These are phyloP conservation scores for Catocala nupta DNA, from an alignment of 2,888 invertebrate species.

Conservation along the genomic window DNA sequence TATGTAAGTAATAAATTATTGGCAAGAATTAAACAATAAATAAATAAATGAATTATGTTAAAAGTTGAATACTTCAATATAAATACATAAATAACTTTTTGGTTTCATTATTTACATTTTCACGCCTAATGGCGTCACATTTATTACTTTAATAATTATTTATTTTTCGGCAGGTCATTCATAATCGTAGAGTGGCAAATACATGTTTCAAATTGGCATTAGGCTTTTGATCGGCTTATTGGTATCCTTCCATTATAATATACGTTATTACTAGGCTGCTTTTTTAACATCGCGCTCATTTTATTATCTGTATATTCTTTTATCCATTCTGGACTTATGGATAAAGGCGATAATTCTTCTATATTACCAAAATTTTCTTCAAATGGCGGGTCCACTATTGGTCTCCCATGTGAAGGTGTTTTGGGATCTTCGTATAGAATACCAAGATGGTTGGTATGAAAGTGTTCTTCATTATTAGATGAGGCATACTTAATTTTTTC, in stretches of 20 bases:
- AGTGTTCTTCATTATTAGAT: conserved; percentile 44
- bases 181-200: neutral
- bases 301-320: conserved; percentile 41
- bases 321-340: conserved; percentile 42
- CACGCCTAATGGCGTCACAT: too few species aligned
- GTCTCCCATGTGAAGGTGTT: conserved; percentile 1
- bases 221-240: conserved; percentile 13
- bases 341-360: conserved; percentile 49
- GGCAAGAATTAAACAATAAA: neutral
- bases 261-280: conserved; percentile 20
- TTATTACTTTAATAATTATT: neutral
- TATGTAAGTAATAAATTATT: neutral
- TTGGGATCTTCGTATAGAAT: conserved; percentile 39
- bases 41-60: too few species aligned
- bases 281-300: conserved; percentile 29
- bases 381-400: conserved; percentile 14
- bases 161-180: neutral
- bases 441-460: conserved; percentile 46
- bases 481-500: conserved; percentile 62
- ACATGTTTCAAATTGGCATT: neutral
- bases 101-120: too few species aligned
- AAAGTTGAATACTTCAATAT: too few species aligned
- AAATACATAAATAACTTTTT: too few species aligned
- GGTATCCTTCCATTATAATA: conserved; percentile 9
- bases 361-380: conserved; percentile 48